Conservation (phyloP, 2,888 invertebrate genomes). For the Priocnemis perturbator region DNA sequence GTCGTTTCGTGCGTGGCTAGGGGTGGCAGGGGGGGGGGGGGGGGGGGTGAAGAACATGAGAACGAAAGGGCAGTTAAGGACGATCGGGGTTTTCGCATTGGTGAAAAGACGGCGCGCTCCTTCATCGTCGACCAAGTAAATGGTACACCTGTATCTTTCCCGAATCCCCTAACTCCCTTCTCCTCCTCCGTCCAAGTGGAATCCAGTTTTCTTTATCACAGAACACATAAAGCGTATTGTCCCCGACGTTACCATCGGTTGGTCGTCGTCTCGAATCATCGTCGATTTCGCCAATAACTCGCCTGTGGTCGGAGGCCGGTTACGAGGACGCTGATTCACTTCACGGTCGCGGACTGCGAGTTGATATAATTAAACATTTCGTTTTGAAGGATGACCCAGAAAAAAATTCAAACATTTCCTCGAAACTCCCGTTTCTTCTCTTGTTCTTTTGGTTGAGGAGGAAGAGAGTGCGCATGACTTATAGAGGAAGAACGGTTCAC, state of each 20-base stretch:
- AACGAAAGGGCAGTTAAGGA: slow-evolving; percentile 24
- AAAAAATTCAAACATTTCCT: too few species aligned
- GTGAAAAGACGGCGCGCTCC: slow-evolving; percentile 16
- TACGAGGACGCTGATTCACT: too few species aligned
- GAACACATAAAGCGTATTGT: too few species aligned
- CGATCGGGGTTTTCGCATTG: slow-evolving; percentile 26
- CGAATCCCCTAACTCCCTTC: not conserved
- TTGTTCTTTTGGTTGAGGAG: too few species aligned
- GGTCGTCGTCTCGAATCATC: too few species aligned
- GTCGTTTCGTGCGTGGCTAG: slow-evolving; percentile 15
- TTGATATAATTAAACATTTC: too few species aligned
- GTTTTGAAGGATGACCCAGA: too few species aligned
- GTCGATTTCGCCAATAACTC: too few species aligned
- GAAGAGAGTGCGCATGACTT: not conserved
- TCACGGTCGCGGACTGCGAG: too few species aligned
- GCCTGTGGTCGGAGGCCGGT: too few species aligned
- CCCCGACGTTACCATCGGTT: too few species aligned
- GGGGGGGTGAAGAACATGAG: not conserved
- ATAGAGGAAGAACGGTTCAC: slow-evolving; percentile 4
- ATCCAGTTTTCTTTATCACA: slow-evolving; percentile 26
- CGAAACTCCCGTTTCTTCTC: too few species aligned
- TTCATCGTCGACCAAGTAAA: slow-evolving; percentile 33
- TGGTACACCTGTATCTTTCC: slow-evolving; percentile 10
- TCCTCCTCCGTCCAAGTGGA: slow-evolving; percentile 32
- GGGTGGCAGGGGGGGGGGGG: not conserved